Percentiles rank a stretch among this genome's conserved stretches.
phyloP scores from a whole-genome alignment of 2,113 vertebrate species.

The Xyrauchen texanus region DNA sequence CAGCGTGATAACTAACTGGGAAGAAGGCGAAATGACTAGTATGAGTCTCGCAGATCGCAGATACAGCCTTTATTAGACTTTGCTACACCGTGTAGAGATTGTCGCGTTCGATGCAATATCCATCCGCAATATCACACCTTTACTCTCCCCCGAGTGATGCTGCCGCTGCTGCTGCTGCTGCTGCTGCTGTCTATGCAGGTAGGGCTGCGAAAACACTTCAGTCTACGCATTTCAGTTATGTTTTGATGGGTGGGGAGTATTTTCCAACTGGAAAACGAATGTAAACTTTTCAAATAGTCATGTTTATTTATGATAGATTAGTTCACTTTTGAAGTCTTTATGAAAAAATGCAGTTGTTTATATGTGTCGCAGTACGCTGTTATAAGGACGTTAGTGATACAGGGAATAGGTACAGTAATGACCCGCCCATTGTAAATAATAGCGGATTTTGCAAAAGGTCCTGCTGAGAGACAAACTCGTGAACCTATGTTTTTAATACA shows the following conservation, averaged over 20 bases:
- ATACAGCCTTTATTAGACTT: background rate
- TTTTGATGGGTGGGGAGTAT: background rate
- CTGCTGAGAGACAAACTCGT: background rate
- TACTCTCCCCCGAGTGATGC: constrained; percentile 15
- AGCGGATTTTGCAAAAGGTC: background rate
- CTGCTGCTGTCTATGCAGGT: constrained; percentile 48
- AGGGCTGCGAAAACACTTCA: constrained; percentile 10
- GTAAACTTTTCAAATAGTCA: background rate
- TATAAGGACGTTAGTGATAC: background rate
- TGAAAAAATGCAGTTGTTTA: background rate
- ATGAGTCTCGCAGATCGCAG: background rate
- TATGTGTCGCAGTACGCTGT: constrained; percentile 49
- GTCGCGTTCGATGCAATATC: background rate
- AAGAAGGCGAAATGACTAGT: constrained; percentile 4
- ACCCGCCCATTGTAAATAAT: constrained; percentile 12
- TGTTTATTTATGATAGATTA: background rate
- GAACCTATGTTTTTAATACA: background rate
- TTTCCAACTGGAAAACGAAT: background rate
- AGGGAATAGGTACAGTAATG: constrained; percentile 1
- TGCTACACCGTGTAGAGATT: background rate
- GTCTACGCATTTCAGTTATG: constrained; percentile 6
- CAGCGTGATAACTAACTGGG: background rate
- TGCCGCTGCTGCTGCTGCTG: constrained; percentile 28
- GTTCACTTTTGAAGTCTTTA: background rate
- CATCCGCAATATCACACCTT: constrained; percentile 44